A percentile compares a stretch with the other conserved stretches of the same genome.
Conservation (phyloP, 2,888 invertebrate genomes). For the Emmelina monodactyla region DNA sequence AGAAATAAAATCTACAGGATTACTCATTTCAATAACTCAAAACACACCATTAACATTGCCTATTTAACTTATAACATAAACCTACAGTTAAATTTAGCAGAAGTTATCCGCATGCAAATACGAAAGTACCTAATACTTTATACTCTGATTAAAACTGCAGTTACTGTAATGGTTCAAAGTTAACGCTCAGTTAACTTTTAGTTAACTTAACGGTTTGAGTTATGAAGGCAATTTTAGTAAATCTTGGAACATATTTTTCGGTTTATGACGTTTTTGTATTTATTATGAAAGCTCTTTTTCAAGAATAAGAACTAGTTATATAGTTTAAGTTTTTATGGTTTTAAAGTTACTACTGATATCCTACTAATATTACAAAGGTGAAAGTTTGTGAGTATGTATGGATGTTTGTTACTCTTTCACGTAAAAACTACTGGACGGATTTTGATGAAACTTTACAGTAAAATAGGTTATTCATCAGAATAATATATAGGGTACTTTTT, state of each 20-base stretch:
- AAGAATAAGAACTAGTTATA: too few species aligned
- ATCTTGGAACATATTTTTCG: background rate
- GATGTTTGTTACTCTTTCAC: too few species aligned
- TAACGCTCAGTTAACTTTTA: conserved; percentile 34
- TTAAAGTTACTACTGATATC: too few species aligned
- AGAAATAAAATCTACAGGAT: too few species aligned
- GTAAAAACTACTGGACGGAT: too few species aligned
- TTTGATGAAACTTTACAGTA: too few species aligned
- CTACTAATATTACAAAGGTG: too few species aligned
- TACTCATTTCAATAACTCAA: conserved; percentile 6
- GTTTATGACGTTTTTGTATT: background rate
- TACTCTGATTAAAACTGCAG: conserved; percentile 40
- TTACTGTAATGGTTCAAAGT: conserved; percentile 35
- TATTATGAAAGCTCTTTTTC: background rate
- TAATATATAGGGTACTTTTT: too few species aligned
- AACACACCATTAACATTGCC: background rate
- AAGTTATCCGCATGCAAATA: conserved; percentile 46
- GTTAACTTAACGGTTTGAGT: conserved; percentile 21
- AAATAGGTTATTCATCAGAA: too few species aligned
- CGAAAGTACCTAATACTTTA: conserved; percentile 21
- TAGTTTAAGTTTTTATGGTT: too few species aligned
- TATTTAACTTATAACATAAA: conserved; percentile 2
- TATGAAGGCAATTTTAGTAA: conserved; percentile 19
- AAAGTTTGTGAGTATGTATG: too few species aligned
- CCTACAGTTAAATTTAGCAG: conserved; percentile 36